phyloP scores from a whole-genome alignment of 2,888 invertebrate species.

The Watsonalla binaria region DNA sequence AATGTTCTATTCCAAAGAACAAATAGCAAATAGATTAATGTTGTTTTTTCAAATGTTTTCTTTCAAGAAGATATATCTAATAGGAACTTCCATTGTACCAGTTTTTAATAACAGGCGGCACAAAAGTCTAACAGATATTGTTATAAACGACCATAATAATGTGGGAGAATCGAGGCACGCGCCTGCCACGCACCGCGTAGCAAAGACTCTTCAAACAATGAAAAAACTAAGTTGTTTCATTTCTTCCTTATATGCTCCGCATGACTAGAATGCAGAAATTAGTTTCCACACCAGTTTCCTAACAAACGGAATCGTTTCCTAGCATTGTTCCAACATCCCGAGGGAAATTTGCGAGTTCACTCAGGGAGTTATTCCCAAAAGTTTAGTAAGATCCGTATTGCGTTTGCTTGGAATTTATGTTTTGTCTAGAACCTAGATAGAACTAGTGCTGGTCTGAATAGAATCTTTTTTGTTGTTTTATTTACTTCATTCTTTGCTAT shows the following conservation, averaged over 20 bases:
- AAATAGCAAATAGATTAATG: no score
- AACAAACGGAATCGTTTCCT: not conserved
- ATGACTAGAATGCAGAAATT: not conserved
- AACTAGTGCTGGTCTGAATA: not conserved
- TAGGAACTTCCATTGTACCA: no score
- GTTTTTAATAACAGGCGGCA: no score
- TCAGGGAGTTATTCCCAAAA: not conserved
- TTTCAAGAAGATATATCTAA: no score
- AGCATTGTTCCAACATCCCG: not conserved
- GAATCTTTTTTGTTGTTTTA: not conserved
- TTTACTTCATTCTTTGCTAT: not conserved
- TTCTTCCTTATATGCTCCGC: not conserved
- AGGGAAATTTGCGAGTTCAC: not conserved
- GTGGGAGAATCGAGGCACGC: not conserved
- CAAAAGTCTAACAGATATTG: no score
- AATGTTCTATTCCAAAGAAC: no score
- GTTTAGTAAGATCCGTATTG: not conserved
- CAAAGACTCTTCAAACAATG: not conserved
- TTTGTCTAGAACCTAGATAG: not conserved
- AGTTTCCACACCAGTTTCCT: not conserved
- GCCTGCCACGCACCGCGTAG: not conserved
- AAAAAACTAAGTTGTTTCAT: no score
- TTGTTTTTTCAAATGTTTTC: no score
- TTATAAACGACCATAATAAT: no score
- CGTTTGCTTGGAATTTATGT: not conserved